phyloP scores from a whole-genome alignment of 2,888 invertebrate species.

The Sinohyriopsis cumingii region DNA sequence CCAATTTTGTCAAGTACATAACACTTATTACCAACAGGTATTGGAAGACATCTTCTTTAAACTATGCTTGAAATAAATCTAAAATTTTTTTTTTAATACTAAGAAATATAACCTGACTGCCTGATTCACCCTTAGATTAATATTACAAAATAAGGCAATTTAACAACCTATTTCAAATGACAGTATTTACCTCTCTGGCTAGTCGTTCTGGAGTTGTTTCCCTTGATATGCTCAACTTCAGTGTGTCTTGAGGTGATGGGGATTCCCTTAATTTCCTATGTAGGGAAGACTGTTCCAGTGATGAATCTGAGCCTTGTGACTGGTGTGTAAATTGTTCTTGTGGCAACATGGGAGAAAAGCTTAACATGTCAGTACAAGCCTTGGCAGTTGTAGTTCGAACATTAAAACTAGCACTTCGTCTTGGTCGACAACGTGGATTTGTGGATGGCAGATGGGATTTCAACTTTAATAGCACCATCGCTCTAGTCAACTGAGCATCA shows the following conservation, averaged over 20 bases:
- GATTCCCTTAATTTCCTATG: slow-evolving; percentile 10
- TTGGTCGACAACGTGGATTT: slow-evolving; percentile 6
- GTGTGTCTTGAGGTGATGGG: slow-evolving; percentile 30
- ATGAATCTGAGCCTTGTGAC: no score
- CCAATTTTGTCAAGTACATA: no score
- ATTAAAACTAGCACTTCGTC: slow-evolving; percentile 36
- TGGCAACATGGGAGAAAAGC: slow-evolving; percentile 24
- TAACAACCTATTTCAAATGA: no score
- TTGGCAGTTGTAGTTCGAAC: slow-evolving; percentile 28
- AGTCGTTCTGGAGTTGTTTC: slow-evolving; percentile 34
- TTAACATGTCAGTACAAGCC: slow-evolving; percentile 15
- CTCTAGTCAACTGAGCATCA: slow-evolving; percentile 24
- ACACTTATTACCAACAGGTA: no score
- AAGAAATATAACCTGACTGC: no score
- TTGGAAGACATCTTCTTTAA: no score
- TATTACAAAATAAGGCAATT: no score
- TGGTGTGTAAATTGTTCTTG: background rate
- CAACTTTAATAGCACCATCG: slow-evolving; percentile 26
- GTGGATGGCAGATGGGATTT: slow-evolving; percentile 16
- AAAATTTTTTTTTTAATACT: no score
- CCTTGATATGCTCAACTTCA: slow-evolving; percentile 27
- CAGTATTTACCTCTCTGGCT: no score
- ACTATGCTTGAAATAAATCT: no score
- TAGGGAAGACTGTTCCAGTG: no score
- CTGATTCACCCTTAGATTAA: no score